Evolutionary conservation across 2,888 invertebrate species (phyloP), one percentile per base, ranked within the genome.

Genomic region (Theretra japonica): DNA sequence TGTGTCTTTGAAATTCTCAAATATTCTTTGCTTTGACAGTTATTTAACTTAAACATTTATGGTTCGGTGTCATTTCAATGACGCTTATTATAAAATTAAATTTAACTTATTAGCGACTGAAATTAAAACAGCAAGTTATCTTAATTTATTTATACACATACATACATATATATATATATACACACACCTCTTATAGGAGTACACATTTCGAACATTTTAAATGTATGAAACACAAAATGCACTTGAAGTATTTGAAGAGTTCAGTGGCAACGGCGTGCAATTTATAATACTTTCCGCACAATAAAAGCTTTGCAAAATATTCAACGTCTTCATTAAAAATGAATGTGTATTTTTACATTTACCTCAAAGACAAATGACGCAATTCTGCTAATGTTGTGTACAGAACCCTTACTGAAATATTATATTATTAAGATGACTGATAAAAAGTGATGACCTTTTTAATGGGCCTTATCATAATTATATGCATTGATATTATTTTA

Each of bases 291-390:
- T 60, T 30, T 33, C 60, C 30, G 30, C 30, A 21, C 19, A n/a
- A 33, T 60, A 60, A 33, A 33, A 62, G 3, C 33, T 7, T n/a
- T 21, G 30, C 30, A 62, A 41, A 21, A 33, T 62, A 33, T 62
- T 21, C 41, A 62, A 4, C 33, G 33, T 21, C 21, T 4, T 41
- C 62, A 41, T 41, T 41, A 41, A 21, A 62, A 62, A 4, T 33
- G 62, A n/a, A 62, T 62, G 30, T 33, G 25, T 58, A 58, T 53
- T 53, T 53, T 53, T 53, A 53, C 53, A 53, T 53, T 53, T 53
- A n/a, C 53, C 53, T 53, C 53, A n/a, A 53, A 53, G 53, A 53
- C 53, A n/a, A 53, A 53, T 53, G 53, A 53, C 53, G 17, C 53
- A n/a, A n/a, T n/a, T 53, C n/a, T 53, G n/a, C 19, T 53, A 53